A percentile compares a stretch with the other conserved stretches of the same genome.
Evolutionary conservation across 1,140 invertebrate species (phyloP).

Genomic region (Drosophila asahinai): DNA sequence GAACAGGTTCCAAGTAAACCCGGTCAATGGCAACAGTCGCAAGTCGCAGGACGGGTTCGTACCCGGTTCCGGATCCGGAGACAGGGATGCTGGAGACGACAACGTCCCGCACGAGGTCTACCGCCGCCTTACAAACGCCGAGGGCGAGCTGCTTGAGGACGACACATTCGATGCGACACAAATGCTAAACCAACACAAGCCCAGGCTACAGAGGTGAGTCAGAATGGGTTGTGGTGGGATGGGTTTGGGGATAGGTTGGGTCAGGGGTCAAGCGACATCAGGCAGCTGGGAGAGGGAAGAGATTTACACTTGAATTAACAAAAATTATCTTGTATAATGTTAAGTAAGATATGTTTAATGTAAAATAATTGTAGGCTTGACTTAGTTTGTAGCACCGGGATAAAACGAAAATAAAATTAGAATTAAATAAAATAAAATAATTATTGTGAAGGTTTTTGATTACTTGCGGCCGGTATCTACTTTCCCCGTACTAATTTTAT

Average conservation of each 20-base stretch:
- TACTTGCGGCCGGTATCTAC: no score
- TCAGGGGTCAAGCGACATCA: constrained; percentile 10
- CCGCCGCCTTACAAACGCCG: constrained; percentile 74
- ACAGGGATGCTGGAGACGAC: constrained; percentile 37
- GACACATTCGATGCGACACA: constrained; percentile 79
- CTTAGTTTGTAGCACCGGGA: no score
- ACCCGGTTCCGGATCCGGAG: constrained; percentile 13
- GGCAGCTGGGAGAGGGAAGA: background rate
- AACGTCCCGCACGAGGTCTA: constrained; percentile 73
- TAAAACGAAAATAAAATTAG: no score
- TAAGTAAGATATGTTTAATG: no score
- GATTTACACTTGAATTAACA: background rate
- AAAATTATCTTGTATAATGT: no score
- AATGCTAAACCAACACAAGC: constrained; percentile 73
- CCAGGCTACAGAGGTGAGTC: constrained; percentile 65
- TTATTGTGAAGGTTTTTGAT: no score
- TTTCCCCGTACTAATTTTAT: no score
- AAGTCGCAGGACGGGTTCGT: constrained; percentile 48
- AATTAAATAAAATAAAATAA: no score
- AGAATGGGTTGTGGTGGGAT: background rate
- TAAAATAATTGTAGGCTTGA: no score
- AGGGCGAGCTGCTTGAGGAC: constrained; percentile 78
- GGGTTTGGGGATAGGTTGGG: background rate
- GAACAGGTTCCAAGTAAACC: constrained; percentile 84
- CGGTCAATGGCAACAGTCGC: constrained; percentile 77